Percentiles rank a stretch among this genome's conserved stretches.
Evolutionary conservation across 92 coral and sea anemone genomes (phyloP).

Genomic region (Nematostella vectensis): DNA sequence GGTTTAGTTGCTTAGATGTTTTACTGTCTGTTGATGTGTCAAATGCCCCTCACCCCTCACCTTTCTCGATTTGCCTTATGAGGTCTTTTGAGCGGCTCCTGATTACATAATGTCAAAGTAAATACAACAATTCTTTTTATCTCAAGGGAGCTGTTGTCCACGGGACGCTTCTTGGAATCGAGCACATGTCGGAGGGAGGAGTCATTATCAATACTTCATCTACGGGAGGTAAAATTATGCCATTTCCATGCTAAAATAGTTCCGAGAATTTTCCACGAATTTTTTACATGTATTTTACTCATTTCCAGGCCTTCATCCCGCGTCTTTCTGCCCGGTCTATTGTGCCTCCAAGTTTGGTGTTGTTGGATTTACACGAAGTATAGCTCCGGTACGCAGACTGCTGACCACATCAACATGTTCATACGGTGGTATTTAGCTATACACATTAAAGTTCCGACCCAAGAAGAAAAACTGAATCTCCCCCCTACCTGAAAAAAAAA

Average conservation of each 20-base stretch:
- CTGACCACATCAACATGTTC: neutral
- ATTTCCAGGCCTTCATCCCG: constrained; percentile 67
- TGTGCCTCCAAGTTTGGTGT: constrained; percentile 91
- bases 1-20: too few relatives aligned
- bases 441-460: too few relatives aligned
- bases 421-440: too few relatives aligned
- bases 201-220: constrained; percentile 83
- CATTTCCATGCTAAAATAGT: neutral
- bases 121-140: too few relatives aligned
- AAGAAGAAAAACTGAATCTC: too few relatives aligned
- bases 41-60: too few relatives aligned
- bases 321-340: constrained; percentile 80
- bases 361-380: constrained; percentile 86
- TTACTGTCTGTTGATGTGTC: too few relatives aligned
- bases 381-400: constrained; percentile 45
- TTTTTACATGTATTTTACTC: neutral
- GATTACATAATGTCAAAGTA: too few relatives aligned
- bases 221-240: constrained; percentile 50
- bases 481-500: too few relatives aligned
- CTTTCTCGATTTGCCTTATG: too few relatives aligned
- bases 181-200: constrained; percentile 74
- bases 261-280: neutral
- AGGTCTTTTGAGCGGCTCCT: too few relatives aligned
- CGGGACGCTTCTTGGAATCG: constrained; percentile 67
- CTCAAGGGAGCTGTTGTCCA: constrained; percentile 66